A percentile compares a stretch with the other conserved stretches of the same genome.
phyloP scores from a whole-genome alignment of 2,888 invertebrate species.

The Coremacera marginata region DNA sequence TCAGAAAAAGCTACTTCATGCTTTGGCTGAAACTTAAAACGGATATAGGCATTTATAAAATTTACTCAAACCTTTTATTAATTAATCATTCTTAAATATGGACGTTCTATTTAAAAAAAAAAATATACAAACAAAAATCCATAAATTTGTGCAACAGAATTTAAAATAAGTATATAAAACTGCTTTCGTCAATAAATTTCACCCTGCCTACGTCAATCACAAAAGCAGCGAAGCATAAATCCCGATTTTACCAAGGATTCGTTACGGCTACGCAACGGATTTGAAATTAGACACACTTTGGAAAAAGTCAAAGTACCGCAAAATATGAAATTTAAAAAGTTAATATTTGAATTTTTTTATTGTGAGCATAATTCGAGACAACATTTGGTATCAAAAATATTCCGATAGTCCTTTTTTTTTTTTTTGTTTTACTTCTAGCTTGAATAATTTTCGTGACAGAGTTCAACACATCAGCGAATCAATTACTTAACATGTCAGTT shows the following conservation, averaged over 20 bases:
- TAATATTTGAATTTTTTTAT: constrained; percentile 1
- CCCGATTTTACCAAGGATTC: constrained; percentile 18
- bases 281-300: constrained; percentile 3
- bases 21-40: neutral
- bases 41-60: neutral
- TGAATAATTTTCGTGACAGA: constrained; percentile 5
- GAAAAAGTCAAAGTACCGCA: constrained; percentile 3
- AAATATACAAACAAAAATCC: neutral
- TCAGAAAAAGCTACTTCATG: neutral
- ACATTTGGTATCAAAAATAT: neutral
- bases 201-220: neutral
- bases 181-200: neutral
- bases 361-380: neutral
- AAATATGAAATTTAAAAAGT: constrained; percentile 19
- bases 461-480: constrained; percentile 20
- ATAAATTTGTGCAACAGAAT: constrained; percentile 10
- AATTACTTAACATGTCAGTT: constrained; percentile 16
- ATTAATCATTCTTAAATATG: constrained; percentile 27
- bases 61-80: neutral
- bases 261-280: neutral
- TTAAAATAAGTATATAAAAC: neutral
- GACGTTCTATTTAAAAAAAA: neutral
- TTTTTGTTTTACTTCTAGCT: neutral
- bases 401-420: neutral
- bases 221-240: constrained; percentile 21